A percentile compares a stretch with the other conserved stretches of the same genome.
phyloP scores from a whole-genome alignment of 2,797 vertebrate species.

The Prunella strophiata region DNA sequence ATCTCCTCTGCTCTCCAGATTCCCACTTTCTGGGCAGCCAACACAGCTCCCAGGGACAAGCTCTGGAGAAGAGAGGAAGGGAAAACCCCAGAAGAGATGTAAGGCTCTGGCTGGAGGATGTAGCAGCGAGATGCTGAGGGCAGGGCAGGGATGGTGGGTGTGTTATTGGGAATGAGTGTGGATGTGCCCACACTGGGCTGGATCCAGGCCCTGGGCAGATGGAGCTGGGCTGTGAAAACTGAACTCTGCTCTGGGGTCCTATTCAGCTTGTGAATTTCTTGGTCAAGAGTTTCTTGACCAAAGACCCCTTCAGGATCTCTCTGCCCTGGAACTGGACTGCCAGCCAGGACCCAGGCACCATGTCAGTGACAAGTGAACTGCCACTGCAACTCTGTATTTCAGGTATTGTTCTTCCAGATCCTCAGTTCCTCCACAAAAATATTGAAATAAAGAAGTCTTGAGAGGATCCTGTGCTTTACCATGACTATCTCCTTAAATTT shows the following conservation, averaged over 20 bases:
- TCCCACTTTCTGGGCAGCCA: neutral
- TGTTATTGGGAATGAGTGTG: neutral
- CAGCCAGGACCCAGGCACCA: neutral
- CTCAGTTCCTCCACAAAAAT: neutral
- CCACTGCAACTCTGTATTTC: neutral
- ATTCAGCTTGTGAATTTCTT: neutral
- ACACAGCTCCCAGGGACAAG: neutral
- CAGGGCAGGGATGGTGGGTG: neutral
- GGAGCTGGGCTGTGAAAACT: neutral
- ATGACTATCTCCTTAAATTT: neutral
- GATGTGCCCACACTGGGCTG: accelerated
- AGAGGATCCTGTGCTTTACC: neutral
- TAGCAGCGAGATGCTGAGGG: neutral
- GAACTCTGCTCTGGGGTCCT: neutral
- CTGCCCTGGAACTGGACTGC: neutral
- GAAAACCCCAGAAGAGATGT: neutral
- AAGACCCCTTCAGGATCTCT: neutral
- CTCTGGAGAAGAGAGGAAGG: neutral
- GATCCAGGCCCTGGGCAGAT: neutral
- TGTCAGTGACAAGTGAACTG: accelerated
- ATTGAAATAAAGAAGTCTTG: neutral
- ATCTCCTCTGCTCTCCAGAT: neutral
- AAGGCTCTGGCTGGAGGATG: neutral
- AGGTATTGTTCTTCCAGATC: neutral
- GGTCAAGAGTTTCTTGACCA: neutral